A percentile compares a stretch with the other conserved stretches of the same genome.
These are phyloP conservation scores for Chloropsis cyanopogon DNA, from an alignment of 2,113 vertebrate genomes.

Conservation along the genomic window DNA sequence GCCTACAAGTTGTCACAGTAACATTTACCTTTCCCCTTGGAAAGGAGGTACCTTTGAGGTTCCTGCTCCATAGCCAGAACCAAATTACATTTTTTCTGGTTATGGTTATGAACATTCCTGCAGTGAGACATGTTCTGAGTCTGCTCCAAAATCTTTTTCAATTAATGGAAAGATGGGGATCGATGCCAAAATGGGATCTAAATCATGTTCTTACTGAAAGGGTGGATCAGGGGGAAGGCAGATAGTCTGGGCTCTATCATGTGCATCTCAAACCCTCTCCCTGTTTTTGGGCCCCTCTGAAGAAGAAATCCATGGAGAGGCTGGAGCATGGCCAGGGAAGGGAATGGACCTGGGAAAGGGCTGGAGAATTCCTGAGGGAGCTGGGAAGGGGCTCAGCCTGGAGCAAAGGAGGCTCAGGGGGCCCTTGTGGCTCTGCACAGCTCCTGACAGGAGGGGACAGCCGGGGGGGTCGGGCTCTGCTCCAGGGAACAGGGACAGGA, in stretches of 20 bases:
- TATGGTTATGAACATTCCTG: constrained; percentile 45
- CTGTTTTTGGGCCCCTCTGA: not conserved
- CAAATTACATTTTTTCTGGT: constrained; percentile 59
- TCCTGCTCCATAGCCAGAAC: not conserved
- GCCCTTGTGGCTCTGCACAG: not conserved
- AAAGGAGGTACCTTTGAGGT: constrained; percentile 22
- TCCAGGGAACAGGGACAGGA: not conserved
- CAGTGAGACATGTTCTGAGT: constrained; percentile 23
- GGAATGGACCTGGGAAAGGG: not conserved
- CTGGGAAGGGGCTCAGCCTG: not conserved
- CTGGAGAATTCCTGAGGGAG: not conserved
- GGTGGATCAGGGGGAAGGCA: constrained; percentile 1
- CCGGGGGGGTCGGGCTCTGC: not conserved
- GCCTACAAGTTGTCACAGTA: not conserved
- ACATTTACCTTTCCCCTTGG: constrained; percentile 11
- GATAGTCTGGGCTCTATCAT: not conserved
- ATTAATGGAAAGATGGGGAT: constrained; percentile 34
- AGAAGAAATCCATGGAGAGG: not conserved
- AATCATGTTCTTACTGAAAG: constrained; percentile 32
- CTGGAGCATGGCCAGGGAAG: not conserved
- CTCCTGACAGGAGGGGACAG: not conserved
- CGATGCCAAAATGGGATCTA: constrained; percentile 12
- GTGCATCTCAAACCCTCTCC: not conserved
- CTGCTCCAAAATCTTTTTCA: constrained; percentile 43
- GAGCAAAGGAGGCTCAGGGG: not conserved